Conservation (phyloP, 2,113 vertebrate genomes). For the Lycocorax pyrrhopterus region DNA sequence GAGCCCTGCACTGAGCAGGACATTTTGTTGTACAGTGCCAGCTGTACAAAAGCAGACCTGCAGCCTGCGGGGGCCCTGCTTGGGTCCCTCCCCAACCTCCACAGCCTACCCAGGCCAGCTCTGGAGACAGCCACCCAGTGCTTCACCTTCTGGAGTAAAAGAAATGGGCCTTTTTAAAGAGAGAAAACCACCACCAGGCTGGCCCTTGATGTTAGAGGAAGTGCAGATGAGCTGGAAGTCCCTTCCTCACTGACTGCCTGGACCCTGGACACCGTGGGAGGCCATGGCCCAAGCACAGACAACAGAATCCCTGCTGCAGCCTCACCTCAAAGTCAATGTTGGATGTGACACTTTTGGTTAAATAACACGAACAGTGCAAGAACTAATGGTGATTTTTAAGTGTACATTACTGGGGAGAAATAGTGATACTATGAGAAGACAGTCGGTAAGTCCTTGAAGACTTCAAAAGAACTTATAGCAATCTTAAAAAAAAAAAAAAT, state of each 20-base stretch:
- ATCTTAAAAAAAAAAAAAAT: neutral
- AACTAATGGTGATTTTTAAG: neutral
- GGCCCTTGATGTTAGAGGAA: neutral
- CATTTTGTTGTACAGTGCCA: neutral
- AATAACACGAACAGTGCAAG: neutral
- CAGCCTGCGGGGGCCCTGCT: neutral
- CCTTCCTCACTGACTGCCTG: neutral
- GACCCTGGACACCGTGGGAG: neutral
- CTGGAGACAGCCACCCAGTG: neutral
- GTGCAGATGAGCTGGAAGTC: neutral
- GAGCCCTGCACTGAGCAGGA: neutral
- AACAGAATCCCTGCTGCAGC: neutral
- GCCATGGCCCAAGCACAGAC: neutral
- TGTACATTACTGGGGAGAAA: neutral
- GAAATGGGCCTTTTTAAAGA: neutral
- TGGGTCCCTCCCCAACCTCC: neutral
- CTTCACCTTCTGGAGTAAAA: neutral
- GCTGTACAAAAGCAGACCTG: neutral
- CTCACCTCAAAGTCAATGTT: rapidly evolving
- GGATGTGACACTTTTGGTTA: neutral
- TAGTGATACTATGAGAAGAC: neutral
- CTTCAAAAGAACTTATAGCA: neutral
- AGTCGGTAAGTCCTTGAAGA: neutral
- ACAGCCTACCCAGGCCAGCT: neutral
- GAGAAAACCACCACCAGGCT: neutral